Evolutionary conservation across 2,113 vertebrate species (phyloP), one percentile per base, ranked within the genome.

Genomic region (Ploceus nigricollis): DNA sequence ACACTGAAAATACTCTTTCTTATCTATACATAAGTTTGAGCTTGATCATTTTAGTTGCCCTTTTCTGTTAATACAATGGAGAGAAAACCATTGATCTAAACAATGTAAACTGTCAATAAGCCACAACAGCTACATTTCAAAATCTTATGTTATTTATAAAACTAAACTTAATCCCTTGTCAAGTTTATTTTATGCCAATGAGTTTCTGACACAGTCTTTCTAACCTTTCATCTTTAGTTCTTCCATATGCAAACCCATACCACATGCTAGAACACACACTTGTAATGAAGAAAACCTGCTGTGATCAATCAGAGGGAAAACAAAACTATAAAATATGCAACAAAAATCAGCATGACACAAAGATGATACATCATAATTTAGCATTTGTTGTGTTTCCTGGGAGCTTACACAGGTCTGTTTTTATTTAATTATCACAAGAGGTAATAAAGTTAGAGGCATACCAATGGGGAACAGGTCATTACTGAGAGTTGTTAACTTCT

Each of bases 391-490:
- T 53, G 23, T 91, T 90, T 96, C 87, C 64, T 79, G 27, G 73
- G 87, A 96, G 37, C 77, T 92, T 79, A 80, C 53, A 53, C n/a
- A 90, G 77, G 64, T 79, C 93, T 86, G 48, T 82, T 97, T 97
- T 96, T 95, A 96, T 96, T 95, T 97, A 97, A 97, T 97, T 97
- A 96, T 93, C 82, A 95, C n/a, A 82, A 80, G 37, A 69, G 25
- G 57, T 96, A 97, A 96, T 95, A 97, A 92, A 95, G 76, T 86
- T 94, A 91, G 83, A 96, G 76, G 86, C 42, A 95, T 93, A 76
- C 82, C 94, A 97, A 47, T 4, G 44, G 88, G 83, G 77, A 97
- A 42, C 30, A 92, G 80, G 76, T 94, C 82, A 95, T 64, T 95
- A 94, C 76, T 31, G 88, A 90, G 85, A 93, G 75, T 57, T 97